Evolutionary conservation across 2,888 invertebrate species (phyloP).

Genomic region (Quadroppia sp.): DNA sequence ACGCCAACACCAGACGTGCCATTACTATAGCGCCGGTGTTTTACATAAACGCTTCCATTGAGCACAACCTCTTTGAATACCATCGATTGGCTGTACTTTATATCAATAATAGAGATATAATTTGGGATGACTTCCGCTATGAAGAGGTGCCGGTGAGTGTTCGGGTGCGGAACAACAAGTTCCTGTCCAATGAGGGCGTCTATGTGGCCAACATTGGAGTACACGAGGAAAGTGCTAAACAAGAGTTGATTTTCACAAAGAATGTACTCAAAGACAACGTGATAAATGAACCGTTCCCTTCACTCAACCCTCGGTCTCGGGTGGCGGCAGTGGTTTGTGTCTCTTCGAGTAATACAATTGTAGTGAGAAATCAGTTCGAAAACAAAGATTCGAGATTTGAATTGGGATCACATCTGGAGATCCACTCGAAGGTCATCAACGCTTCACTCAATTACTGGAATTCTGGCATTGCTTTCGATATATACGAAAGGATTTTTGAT

Average conservation of each 20-base stretch:
- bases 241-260: constrained; percentile 75
- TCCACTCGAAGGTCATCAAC: constrained; percentile 88
- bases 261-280: constrained; percentile 82
- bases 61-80: constrained; percentile 80
- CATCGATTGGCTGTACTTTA: constrained; percentile 77
- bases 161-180: constrained; percentile 77
- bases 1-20: constrained; percentile 65
- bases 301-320: constrained; percentile 78
- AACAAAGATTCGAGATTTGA: constrained; percentile 88
- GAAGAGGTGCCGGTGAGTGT: constrained; percentile 70
- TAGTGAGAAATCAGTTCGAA: constrained; percentile 83
- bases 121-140: constrained; percentile 54
- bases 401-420: constrained; percentile 88
- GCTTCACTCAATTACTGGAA: constrained; percentile 94
- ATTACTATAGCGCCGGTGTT: constrained; percentile 75
- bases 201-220: constrained; percentile 83
- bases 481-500: constrained; percentile 56
- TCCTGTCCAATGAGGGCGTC: constrained; percentile 78
- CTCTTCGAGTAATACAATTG: constrained; percentile 80
- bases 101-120: constrained; percentile 66
- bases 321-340: constrained; percentile 90
- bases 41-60: constrained; percentile 70
- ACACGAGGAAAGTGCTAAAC: constrained; percentile 75
- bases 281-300: constrained; percentile 75
- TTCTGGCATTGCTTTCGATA: constrained; percentile 48